Conservation (phyloP, 2,797 vertebrate genomes). For the Clarias laeviceps region DNA sequence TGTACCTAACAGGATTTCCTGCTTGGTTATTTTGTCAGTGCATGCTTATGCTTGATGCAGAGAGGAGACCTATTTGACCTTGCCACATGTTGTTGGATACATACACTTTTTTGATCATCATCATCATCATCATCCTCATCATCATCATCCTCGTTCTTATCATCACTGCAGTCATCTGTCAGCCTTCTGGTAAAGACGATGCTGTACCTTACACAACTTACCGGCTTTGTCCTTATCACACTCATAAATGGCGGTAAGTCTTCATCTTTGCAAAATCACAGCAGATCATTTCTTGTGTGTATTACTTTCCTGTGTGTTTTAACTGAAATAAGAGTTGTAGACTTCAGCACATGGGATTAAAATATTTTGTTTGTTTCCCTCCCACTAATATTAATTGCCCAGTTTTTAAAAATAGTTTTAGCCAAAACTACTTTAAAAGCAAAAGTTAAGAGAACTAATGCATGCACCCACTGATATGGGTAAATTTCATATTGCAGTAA, state of each 20-base stretch:
- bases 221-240: constrained; percentile 8
- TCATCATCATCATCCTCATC: too few species aligned
- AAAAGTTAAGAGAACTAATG: background rate
- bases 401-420: background rate
- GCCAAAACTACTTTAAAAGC: background rate
- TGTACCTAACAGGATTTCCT: constrained; percentile 46
- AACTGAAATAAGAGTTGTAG: background rate
- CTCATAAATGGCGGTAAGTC: constrained; percentile 42
- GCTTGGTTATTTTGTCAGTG: background rate
- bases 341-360: background rate
- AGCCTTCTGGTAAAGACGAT: too few species aligned
- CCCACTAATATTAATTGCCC: background rate
- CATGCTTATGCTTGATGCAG: too few species aligned
- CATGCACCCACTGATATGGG: too few species aligned
- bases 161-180: too few species aligned
- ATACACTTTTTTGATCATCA: too few species aligned
- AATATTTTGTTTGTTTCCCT: background rate
- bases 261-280: background rate
- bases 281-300: background rate
- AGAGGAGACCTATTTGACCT: too few species aligned
- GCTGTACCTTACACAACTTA: background rate
- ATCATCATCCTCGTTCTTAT: too few species aligned
- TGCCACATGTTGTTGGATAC: too few species aligned
- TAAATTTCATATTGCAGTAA: background rate
- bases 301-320: background rate